Base-by-base conservation (phyloP, 2,888 invertebrate species). In the Parnassius glacialis region DNA sequence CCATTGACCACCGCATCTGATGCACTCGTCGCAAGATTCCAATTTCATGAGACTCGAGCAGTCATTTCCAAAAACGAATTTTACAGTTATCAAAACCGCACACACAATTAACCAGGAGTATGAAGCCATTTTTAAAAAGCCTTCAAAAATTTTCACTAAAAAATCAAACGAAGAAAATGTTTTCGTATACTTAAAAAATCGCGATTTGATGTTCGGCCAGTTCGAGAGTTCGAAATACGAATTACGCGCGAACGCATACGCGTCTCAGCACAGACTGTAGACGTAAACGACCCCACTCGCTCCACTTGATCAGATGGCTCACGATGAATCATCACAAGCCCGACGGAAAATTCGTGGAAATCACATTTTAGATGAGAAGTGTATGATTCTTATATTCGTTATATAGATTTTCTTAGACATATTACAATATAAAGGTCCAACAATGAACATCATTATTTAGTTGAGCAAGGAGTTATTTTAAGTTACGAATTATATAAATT, bases 321-420 rank as follows among this genome's bases (percentile, higher is more conserved):
- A 71, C 70, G 56, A 58, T 87, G 87, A 87, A 80, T 87, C 87
- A 87, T 80, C 74, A 62, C 10, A 48, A n/a, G 59, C 61, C 68
- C 68, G 61, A 57, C 73, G 67, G 80, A 74, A 87, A 85, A 82
- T 85, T 83, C 84, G 76, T 74, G 81, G 84, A 85, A 85, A 85
- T 75, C 70, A 70, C 64, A 61, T 65, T 64, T 64, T 65, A 59
- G 61, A 61, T 55, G 45, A 48, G 13, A 64, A 63, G 53, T 58
- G 54, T 41, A 43, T n/a, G 57, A 57, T 57, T 53, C 52, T 52
- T 2, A n/a, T 41, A 51, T 48, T 48, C 11, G 2, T 1, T 34
- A 34, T 34, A 34, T 34, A 34, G 34, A 34, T 34, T 34, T 34
- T 34, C 7, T 7, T 34, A 34, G 0, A 34, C 5, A 7, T 7